Evolutionary conservation across 2,888 invertebrate species (phyloP).

Genomic region (Sepiola atlantica): DNA sequence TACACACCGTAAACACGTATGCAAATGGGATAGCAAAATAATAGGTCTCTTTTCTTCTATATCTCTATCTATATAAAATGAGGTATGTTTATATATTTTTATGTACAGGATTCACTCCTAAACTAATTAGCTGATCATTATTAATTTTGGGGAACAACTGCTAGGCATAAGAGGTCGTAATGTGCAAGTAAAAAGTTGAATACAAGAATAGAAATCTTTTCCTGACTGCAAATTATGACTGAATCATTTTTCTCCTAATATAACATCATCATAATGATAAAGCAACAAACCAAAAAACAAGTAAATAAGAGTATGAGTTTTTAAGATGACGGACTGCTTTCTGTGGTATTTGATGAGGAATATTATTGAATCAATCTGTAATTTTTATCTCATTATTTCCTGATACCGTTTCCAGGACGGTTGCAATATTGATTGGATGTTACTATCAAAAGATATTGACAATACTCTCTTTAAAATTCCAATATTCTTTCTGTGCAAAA

Average conservation of each 20-base stretch:
- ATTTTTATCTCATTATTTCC: neutral
- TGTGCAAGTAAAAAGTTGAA: neutral
- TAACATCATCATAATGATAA: neutral
- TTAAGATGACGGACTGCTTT: neutral
- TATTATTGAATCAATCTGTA: neutral
- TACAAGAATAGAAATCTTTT: neutral
- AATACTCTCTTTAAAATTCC: neutral
- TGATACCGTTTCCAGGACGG: neutral
- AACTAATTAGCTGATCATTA: too few species aligned
- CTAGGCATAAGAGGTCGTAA: neutral
- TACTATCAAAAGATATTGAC: slow-evolving; percentile 11
- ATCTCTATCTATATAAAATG: too few species aligned
- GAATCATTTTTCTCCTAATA: neutral
- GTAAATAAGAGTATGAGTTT: neutral
- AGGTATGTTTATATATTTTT: too few species aligned
- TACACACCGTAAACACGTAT: too few species aligned
- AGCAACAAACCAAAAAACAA: neutral
- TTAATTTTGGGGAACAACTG: too few species aligned
- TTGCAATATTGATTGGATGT: neutral
- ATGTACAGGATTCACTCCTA: too few species aligned
- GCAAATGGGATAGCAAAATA: too few species aligned
- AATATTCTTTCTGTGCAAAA: neutral
- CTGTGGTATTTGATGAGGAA: neutral
- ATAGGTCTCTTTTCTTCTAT: too few species aligned
- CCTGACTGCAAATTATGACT: neutral